Percentiles rank a stretch among this genome's conserved stretches.
These are phyloP conservation scores for Kryphioiulus occultus DNA, from an alignment of 2,888 invertebrate genomes.

Conservation along the genomic window DNA sequence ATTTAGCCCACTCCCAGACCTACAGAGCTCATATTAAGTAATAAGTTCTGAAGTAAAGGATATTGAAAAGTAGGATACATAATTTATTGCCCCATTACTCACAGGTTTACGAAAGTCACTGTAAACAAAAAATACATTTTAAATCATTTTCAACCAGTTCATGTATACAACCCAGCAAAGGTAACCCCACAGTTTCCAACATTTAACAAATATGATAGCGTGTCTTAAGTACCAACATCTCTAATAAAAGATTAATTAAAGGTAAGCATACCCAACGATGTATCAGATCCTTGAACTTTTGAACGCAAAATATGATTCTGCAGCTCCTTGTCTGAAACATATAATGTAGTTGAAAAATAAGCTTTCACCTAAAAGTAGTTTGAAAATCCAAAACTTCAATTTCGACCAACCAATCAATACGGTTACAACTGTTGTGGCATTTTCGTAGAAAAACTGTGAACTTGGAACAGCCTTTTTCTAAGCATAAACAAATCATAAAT, in stretches of 20 bases:
- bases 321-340: not conserved
- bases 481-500: slow-evolving; percentile 16
- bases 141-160: not conserved
- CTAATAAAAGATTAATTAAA: not conserved
- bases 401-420: slow-evolving; percentile 53
- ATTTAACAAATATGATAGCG: not conserved
- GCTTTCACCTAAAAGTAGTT: not conserved
- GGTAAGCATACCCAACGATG: not conserved
- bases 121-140: slow-evolving; percentile 29
- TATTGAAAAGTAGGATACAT: slow-evolving; percentile 33
- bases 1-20: not conserved
- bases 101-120: slow-evolving; percentile 21
- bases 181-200: not conserved
- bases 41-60: slow-evolving; percentile 44
- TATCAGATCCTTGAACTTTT: not conserved
- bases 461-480: slow-evolving; percentile 54
- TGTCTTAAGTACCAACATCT: not conserved
- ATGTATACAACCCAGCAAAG: not conserved
- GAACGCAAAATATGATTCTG: not conserved
- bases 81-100: slow-evolving; percentile 6
- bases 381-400: not conserved
- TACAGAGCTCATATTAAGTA: slow-evolving; percentile 43
- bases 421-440: slow-evolving; percentile 53
- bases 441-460: slow-evolving; percentile 55
- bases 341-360: not conserved